Percentiles rank a stretch among this genome's conserved stretches.
phyloP scores from a whole-genome alignment of 2,113 vertebrate genomes.

The Dascyllus trimaculatus region DNA sequence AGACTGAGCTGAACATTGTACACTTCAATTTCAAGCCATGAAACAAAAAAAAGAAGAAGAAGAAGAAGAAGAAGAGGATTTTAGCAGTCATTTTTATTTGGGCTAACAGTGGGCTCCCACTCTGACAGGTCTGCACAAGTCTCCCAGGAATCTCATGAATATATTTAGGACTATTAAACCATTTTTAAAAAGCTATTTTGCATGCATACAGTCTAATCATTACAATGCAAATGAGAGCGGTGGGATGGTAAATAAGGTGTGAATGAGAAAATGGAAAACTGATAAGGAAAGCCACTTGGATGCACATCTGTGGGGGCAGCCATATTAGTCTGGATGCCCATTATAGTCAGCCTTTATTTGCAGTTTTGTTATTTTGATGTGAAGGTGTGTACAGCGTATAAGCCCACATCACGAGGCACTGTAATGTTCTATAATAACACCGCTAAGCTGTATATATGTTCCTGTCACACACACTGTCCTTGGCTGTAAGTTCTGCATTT shows the following conservation, averaged over 20 bases:
- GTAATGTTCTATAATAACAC: conserved; percentile 23
- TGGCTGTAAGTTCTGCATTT: conserved; percentile 23
- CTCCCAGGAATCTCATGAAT: conserved; percentile 83
- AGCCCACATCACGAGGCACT: conserved; percentile 1
- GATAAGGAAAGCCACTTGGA: conserved; percentile 64
- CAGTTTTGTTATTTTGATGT: conserved; percentile 41
- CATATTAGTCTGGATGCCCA: conserved; percentile 53
- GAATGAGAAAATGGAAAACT: conserved; percentile 74
- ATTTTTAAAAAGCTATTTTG: conserved; percentile 79
- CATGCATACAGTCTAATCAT: conserved; percentile 79
- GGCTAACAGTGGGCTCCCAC: conserved; percentile 43
- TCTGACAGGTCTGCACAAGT: conserved; percentile 65
- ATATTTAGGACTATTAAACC: conserved; percentile 81
- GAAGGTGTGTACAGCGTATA: background rate
- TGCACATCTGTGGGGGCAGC: conserved; percentile 56
- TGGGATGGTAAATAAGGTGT: conserved; percentile 80
- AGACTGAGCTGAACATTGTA: conserved; percentile 3
- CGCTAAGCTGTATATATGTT: conserved; percentile 10
- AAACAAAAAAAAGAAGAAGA: background rate
- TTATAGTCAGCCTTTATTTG: conserved; percentile 56
- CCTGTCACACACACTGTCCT: conserved; percentile 17
- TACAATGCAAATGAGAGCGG: conserved; percentile 82
- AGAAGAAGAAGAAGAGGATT: too few species aligned
- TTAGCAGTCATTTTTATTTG: conserved; percentile 45
- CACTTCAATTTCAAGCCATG: conserved; percentile 6